A percentile compares a stretch with the other conserved stretches of the same genome.
phyloP scores from a whole-genome alignment of 2,888 invertebrate genomes.

The Asteroscopus sphinx region DNA sequence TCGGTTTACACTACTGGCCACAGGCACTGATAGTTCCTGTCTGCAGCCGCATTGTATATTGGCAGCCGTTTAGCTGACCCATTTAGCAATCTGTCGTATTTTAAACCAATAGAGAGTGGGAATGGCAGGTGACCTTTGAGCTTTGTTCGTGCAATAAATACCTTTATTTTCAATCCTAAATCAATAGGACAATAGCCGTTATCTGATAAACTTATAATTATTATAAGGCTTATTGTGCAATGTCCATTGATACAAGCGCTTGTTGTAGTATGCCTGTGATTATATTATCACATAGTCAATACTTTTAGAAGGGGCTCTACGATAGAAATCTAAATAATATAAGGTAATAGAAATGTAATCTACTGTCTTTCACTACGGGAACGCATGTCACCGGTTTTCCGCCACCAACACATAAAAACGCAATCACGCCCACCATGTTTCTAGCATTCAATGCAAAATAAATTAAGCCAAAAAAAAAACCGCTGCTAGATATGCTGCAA shows the following conservation, averaged over 20 bases:
- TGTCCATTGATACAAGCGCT: not conserved
- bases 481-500: too few species aligned
- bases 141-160: slow-evolving; percentile 12
- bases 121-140: slow-evolving; percentile 14
- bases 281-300: not conserved
- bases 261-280: not conserved
- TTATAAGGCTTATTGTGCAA: slow-evolving; percentile 4
- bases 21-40: too few species aligned
- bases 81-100: slow-evolving; percentile 31
- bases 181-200: too few species aligned
- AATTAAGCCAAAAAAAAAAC: too few species aligned
- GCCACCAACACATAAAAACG: too few species aligned
- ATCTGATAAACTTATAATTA: not conserved
- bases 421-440: too few species aligned
- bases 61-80: slow-evolving; percentile 17
- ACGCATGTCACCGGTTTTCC: too few species aligned
- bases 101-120: slow-evolving; percentile 15
- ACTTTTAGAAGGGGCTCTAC: not conserved
- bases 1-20: too few species aligned
- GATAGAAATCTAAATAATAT: not conserved
- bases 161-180: not conserved
- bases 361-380: too few species aligned
- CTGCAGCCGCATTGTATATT: not conserved
- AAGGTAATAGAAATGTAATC: too few species aligned
- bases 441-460: too few species aligned